Conservation (phyloP, 2,888 invertebrate species). For the Spilarctia lutea region DNA sequence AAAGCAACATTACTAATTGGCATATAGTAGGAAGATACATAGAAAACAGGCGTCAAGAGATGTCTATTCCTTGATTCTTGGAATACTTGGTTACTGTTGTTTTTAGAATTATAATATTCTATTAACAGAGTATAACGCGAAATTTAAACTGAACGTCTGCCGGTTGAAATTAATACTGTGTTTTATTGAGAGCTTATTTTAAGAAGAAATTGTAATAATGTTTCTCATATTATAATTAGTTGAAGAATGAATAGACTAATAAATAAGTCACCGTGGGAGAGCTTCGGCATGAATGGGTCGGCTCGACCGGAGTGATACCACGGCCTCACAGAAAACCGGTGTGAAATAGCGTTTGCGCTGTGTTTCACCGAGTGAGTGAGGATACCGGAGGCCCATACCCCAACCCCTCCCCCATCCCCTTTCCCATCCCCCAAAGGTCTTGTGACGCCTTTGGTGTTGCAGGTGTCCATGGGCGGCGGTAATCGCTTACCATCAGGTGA, state of each 20-base stretch:
- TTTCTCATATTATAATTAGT: neutral
- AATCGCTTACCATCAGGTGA: too few relatives aligned
- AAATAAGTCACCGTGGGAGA: too few relatives aligned
- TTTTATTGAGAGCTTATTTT: neutral
- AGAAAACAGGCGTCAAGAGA: neutral
- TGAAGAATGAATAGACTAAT: neutral
- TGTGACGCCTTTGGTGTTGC: too few relatives aligned
- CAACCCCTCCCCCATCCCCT: too few relatives aligned
- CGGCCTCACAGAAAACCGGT: too few relatives aligned
- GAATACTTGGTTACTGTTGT: neutral
- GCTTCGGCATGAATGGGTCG: too few relatives aligned
- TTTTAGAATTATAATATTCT: slow-evolving; percentile 10
- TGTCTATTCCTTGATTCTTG: slow-evolving; percentile 3
- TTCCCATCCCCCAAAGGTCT: too few relatives aligned
- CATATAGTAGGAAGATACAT: neutral
- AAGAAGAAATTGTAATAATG: neutral
- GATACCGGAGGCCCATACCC: too few relatives aligned
- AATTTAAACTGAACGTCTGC: slow-evolving; percentile 7
- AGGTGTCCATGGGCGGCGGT: too few relatives aligned
- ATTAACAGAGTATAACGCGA: slow-evolving; percentile 17
- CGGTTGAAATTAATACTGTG: neutral
- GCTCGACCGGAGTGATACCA: too few relatives aligned
- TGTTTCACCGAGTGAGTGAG: too few relatives aligned
- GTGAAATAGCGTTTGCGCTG: too few relatives aligned
- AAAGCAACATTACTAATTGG: slow-evolving; percentile 9